Conservation (phyloP, 2,888 invertebrate genomes). For the Leptopilina myrica region DNA sequence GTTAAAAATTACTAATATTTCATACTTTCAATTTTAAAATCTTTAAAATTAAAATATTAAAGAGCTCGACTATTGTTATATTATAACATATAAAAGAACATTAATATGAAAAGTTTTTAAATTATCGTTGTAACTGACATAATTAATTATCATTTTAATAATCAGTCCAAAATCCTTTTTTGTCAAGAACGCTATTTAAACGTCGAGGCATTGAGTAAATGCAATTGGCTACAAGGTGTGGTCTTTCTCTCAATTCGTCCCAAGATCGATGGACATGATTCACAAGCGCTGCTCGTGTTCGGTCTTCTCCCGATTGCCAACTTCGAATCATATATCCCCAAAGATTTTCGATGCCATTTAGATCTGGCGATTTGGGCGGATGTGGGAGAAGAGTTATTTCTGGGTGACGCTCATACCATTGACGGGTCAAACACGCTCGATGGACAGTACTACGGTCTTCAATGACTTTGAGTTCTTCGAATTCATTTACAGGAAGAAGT, state of each 20-base stretch:
- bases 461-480: constrained; percentile 29
- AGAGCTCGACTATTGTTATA: too few relatives aligned
- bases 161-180: too few relatives aligned
- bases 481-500: constrained; percentile 43
- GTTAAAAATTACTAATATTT: too few relatives aligned
- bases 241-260: not conserved
- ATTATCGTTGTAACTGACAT: too few relatives aligned
- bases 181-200: too few relatives aligned
- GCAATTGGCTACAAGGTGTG: not conserved
- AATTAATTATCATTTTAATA: too few relatives aligned
- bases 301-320: not conserved
- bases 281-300: not conserved
- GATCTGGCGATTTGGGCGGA: constrained; percentile 56
- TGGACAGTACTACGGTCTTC: constrained; percentile 56
- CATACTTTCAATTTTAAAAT: too few relatives aligned
- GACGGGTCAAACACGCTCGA: constrained; percentile 42
- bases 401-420: constrained; percentile 53
- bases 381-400: constrained; percentile 49
- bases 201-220: not conserved
- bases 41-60: too few relatives aligned
- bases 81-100: too few relatives aligned
- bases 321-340: constrained; percentile 53
- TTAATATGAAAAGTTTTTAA: too few relatives aligned
- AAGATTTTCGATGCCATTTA: constrained; percentile 58
- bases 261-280: not conserved